phyloP scores from a whole-genome alignment of 37 sponge, comb jelly and placozoan genomes.

The Chondrilla cf. caribensis region DNA sequence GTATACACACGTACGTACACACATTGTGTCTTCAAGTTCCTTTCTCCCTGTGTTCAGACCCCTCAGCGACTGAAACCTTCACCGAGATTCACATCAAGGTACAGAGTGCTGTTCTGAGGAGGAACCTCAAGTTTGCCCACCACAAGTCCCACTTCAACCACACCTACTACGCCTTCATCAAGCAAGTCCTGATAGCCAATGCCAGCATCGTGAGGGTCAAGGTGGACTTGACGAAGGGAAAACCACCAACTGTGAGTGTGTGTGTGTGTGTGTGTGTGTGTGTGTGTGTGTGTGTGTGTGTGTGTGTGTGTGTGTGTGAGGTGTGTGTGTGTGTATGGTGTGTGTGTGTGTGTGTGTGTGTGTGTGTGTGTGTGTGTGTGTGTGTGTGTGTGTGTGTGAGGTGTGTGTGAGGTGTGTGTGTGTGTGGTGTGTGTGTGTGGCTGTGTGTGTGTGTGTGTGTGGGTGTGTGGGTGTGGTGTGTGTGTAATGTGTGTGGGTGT shows the following conservation, averaged over 20 bases:
- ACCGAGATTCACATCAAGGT: neutral
- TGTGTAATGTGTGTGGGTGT: neutral
- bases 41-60: neutral
- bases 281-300: conserved; percentile 5
- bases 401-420: conserved; percentile 4
- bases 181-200: conserved; percentile 69
- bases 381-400: conserved; percentile 7
- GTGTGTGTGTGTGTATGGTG: conserved; percentile 7
- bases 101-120: conserved; percentile 56
- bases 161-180: conserved; percentile 89
- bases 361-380: conserved; percentile 16
- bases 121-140: conserved; percentile 80
- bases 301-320: neutral
- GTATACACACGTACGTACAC: too few species aligned
- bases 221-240: conserved; percentile 28
- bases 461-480: neutral
- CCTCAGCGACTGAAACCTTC: conserved; percentile 8
- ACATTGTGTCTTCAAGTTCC: neutral
- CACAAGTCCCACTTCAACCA: conserved; percentile 71
- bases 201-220: conserved; percentile 34
- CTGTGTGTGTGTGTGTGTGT: conserved; percentile 3
- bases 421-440: neutral
- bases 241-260: conserved; percentile 5
- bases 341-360: conserved; percentile 22
- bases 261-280: conserved; percentile 20